Evolutionary conservation across 30 jellyfish, hydroid and myxozoan species (phyloP), one percentile per base, ranked within the genome.

Genomic region (Nemopilema nomurai): DNA sequence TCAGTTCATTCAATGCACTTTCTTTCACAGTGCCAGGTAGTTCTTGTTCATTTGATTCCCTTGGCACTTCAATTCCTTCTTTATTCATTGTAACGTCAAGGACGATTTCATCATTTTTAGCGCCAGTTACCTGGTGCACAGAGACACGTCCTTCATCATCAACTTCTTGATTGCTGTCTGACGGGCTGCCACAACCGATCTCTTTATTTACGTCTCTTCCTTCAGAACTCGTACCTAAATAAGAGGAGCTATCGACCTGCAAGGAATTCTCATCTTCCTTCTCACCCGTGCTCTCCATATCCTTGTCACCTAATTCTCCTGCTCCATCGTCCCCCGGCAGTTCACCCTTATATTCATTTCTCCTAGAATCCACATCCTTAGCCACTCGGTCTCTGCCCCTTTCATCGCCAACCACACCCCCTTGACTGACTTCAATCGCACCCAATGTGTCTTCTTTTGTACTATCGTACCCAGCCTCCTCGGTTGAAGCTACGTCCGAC

Each of bases 1-100:
- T 41, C 76, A 84, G 71, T n/a, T 74, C 93, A 16, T 67, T 28
- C 22, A 84, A 1, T 3, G 79, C 23, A 19, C 51, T 78, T 19
- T 0, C 33, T 26, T 63, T 17, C 7, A 76, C 31, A 63, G 57
- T 3, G 13, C 57, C 6, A 41, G 57, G 13, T 3, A 41, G 13
- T 41, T 41, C 9, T 41, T 13, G 9, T 41, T 41, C 9, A 41
- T 41, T 13, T 13, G 13, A 13, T 3, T 41, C 9, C 57, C 9
- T 41, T 41, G 6, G 9, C 9, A 41, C 13, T 41, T 41, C 57
- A 3, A 41, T 41, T 41, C 9, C 13, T 41, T 41, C 13, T 13
- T 41, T 41, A 41, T 41, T 41, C 57, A 41, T 6, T 41, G 6
- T 41, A 6, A 6, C 57, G 13, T 41, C 13, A 13, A 6, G 13